A percentile compares a stretch with the other conserved stretches of the same genome.
These are phyloP conservation scores for Hylaeus anthracinus DNA, from an alignment of 1,140 invertebrate genomes.

Conservation along the genomic window DNA sequence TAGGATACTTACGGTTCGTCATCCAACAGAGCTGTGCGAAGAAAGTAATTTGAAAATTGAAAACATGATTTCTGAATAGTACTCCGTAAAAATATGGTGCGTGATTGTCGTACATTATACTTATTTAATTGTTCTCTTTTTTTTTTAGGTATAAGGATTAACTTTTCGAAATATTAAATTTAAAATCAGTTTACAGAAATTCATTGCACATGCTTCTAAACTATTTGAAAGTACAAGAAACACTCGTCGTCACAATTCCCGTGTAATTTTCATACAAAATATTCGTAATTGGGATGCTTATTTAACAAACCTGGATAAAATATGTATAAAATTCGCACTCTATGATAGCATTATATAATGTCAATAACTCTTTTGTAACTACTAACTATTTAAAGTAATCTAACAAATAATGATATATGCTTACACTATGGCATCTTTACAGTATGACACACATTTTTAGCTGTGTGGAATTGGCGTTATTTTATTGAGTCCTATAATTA, in stretches of 20 bases:
- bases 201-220: slow-evolving; percentile 31
- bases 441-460: slow-evolving; percentile 54
- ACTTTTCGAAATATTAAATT: slow-evolving; percentile 10
- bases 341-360: slow-evolving; percentile 17
- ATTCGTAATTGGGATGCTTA: slow-evolving; percentile 31
- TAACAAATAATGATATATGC: slow-evolving; percentile 54
- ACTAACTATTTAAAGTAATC: slow-evolving; percentile 33
- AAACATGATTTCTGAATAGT: slow-evolving; percentile 14
- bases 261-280: slow-evolving; percentile 48
- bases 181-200: slow-evolving; percentile 29
- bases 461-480: slow-evolving; percentile 66
- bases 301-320: slow-evolving; percentile 45
- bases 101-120: slow-evolving; percentile 37
- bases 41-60: slow-evolving; percentile 22
- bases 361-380: slow-evolving; percentile 13
- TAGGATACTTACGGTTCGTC: slow-evolving; percentile 30
- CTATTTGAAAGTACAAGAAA: slow-evolving; percentile 8
- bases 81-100: slow-evolving; percentile 7
- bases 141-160: slow-evolving; percentile 6
- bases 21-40: slow-evolving; percentile 15
- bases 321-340: slow-evolving; percentile 41
- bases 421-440: slow-evolving; percentile 57
- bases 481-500: slow-evolving; percentile 75
- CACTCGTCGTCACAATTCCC: slow-evolving; percentile 26
- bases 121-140: background rate